phyloP scores from a whole-genome alignment of 2,888 invertebrate genomes.

The Caenorhabditis afra region DNA sequence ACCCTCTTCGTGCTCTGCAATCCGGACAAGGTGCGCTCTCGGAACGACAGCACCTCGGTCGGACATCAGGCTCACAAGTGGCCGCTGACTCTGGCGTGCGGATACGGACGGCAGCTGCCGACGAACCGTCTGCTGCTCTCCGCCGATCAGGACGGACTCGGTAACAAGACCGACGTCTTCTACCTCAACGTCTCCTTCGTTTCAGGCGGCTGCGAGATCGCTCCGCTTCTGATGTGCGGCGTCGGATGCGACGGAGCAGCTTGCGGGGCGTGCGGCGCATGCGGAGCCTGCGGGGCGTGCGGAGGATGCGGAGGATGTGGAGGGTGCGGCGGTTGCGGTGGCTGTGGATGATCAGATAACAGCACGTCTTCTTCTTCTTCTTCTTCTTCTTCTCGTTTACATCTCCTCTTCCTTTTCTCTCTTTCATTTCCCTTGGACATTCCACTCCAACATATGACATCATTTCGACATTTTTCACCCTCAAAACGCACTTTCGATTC shows the following conservation, averaged over 20 bases:
- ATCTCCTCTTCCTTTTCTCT: constrained; percentile 19
- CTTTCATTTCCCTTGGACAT: constrained; percentile 45
- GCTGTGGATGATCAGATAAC: constrained; percentile 29
- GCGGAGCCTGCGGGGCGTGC: constrained; percentile 68
- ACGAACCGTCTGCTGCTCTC: constrained; percentile 56
- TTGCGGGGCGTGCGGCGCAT: constrained; percentile 70
- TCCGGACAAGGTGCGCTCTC: constrained; percentile 81
- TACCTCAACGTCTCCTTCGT: not conserved
- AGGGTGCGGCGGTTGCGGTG: constrained; percentile 72
- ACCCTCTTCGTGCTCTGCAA: constrained; percentile 83
- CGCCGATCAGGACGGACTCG: constrained; percentile 44
- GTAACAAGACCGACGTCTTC: constrained; percentile 14
- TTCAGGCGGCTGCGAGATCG: constrained; percentile 61
- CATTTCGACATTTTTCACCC: constrained; percentile 25
- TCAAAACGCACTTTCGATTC: constrained; percentile 6
- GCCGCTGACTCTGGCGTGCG: constrained; percentile 82
- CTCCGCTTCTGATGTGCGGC: constrained; percentile 72
- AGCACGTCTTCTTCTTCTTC: not conserved
- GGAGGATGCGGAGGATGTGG: constrained; percentile 78
- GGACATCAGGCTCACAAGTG: constrained; percentile 80
- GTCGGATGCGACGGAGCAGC: constrained; percentile 69
- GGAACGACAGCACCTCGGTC: constrained; percentile 74
- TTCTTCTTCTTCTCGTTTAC: not conserved
- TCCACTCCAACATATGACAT: constrained; percentile 52
- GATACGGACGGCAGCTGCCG: constrained; percentile 80